A percentile compares a stretch with the other conserved stretches of the same genome.
These are phyloP conservation scores for Subacronicta megacephala DNA, from an alignment of 2,888 invertebrate species.

Conservation along the genomic window DNA sequence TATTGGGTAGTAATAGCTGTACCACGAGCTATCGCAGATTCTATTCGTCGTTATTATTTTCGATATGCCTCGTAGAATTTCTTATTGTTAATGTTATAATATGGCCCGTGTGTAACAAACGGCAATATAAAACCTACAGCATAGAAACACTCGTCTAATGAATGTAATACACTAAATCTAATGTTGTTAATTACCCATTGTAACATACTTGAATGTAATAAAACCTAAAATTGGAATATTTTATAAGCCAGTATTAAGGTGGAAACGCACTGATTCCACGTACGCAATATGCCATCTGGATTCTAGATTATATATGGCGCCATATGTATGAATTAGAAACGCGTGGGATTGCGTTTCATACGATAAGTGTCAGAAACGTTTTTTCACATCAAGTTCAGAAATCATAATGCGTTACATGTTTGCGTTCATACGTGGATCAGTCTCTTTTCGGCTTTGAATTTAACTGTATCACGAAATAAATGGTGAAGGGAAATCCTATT, in stretches of 20 bases:
- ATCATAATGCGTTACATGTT: too few species aligned
- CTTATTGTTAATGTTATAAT: too few species aligned
- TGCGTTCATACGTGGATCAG: too few species aligned
- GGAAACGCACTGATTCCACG: too few species aligned
- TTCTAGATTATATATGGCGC: too few species aligned
- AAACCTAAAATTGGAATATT: conserved; percentile 26
- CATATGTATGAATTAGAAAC: too few species aligned
- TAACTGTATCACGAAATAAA: conserved; percentile 14
- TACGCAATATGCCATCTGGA: too few species aligned
- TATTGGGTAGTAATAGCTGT: conserved; percentile 23
- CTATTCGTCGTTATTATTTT: conserved; percentile 4
- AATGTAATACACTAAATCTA: conserved; percentile 11
- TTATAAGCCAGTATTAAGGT: conserved; percentile 25
- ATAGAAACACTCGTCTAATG: conserved; percentile 5
- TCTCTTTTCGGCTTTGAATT: too few species aligned
- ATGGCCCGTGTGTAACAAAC: neutral
- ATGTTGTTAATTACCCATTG: conserved; percentile 20
- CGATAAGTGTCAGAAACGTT: too few species aligned
- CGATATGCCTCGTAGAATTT: conserved; percentile 6
- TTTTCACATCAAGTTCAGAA: too few species aligned
- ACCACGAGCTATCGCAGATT: conserved; percentile 11
- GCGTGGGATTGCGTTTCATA: too few species aligned
- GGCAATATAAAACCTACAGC: neutral
- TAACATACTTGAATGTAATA: conserved; percentile 29
- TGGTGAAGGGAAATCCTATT: conserved; percentile 46